These are phyloP conservation scores for Cyprinodon tularosa DNA, from an alignment of 2,113 vertebrate species.

Conservation along the genomic window DNA sequence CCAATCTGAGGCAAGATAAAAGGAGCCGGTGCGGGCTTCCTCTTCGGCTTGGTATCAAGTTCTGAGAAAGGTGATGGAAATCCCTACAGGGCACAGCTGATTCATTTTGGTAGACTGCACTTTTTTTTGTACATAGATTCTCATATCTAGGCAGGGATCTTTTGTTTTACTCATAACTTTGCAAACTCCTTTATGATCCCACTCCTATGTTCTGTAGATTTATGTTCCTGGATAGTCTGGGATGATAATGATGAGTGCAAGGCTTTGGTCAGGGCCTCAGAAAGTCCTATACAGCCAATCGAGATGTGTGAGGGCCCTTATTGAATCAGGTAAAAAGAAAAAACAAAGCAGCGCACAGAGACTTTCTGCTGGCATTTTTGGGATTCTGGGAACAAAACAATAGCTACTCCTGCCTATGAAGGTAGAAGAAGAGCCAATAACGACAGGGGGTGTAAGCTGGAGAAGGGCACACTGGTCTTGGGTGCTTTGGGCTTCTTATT, in stretches of 20 bases:
- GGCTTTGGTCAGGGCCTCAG: conserved; percentile 38
- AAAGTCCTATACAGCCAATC: conserved; percentile 53
- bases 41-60: conserved; percentile 52
- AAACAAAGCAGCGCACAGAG: conserved; percentile 9
- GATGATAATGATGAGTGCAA: conserved; percentile 19
- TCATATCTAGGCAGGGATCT: conserved; percentile 43
- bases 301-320: conserved; percentile 28
- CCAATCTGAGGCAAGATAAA: conserved; percentile 56
- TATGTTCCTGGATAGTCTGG: conserved; percentile 40
- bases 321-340: conserved; percentile 37
- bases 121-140: conserved; percentile 44
- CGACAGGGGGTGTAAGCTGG: conserved; percentile 20
- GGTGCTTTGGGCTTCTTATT: conserved; percentile 47
- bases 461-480: conserved; percentile 11
- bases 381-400: conserved; percentile 17
- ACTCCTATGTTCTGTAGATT: conserved; percentile 22
- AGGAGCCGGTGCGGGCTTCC: conserved; percentile 33
- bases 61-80: conserved; percentile 58
- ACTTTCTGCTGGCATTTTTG: conserved; percentile 22
- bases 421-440: conserved; percentile 4
- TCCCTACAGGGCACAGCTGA: conserved; percentile 39
- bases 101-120: conserved; percentile 39
- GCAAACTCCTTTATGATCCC: conserved; percentile 9
- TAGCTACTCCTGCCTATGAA: neutral
- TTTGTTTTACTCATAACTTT: conserved; percentile 31